Evolutionary conservation across 2,888 invertebrate species (phyloP).

Genomic region (Drosophila koepferae): DNA sequence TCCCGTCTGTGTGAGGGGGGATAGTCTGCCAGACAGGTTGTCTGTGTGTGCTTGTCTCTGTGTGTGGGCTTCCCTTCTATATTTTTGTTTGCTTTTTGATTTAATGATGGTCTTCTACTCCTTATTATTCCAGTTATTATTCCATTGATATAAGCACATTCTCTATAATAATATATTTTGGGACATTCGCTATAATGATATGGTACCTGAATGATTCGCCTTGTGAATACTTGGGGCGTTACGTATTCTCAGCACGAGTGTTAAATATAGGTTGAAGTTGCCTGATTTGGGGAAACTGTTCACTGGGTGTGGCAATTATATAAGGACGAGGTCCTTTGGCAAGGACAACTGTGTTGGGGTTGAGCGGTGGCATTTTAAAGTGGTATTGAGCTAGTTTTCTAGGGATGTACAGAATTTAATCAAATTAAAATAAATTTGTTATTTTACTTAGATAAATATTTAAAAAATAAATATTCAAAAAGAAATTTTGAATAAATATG

Average conservation of each 20-base stretch:
- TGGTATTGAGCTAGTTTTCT: too few relatives aligned
- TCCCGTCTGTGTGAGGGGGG: background rate
- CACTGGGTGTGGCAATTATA: constrained; percentile 30
- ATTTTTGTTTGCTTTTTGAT: constrained; percentile 67
- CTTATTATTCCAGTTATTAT: constrained; percentile 27
- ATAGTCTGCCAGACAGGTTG: constrained; percentile 12
- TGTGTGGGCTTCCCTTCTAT: constrained; percentile 11
- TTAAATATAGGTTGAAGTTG: constrained; percentile 29
- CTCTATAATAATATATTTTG: background rate
- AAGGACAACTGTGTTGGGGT: background rate
- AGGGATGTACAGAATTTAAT: too few relatives aligned
- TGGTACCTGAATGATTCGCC: constrained; percentile 13
- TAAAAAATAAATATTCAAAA: too few relatives aligned
- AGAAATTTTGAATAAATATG: too few relatives aligned
- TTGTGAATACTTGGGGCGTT: constrained; percentile 19
- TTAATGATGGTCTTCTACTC: constrained; percentile 52
- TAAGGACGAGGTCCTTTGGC: background rate
- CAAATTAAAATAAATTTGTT: too few relatives aligned
- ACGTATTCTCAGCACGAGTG: constrained; percentile 15
- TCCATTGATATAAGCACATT: constrained; percentile 37
- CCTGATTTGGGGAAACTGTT: constrained; percentile 12
- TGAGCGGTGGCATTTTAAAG: background rate
- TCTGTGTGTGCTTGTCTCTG: too few relatives aligned
- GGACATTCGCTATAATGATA: constrained; percentile 63
- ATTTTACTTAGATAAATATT: too few relatives aligned